Percentiles rank a stretch among this genome's conserved stretches.
phyloP scores from a whole-genome alignment of 2,113 vertebrate genomes.

The Brachyhypopomus occidentalis region DNA sequence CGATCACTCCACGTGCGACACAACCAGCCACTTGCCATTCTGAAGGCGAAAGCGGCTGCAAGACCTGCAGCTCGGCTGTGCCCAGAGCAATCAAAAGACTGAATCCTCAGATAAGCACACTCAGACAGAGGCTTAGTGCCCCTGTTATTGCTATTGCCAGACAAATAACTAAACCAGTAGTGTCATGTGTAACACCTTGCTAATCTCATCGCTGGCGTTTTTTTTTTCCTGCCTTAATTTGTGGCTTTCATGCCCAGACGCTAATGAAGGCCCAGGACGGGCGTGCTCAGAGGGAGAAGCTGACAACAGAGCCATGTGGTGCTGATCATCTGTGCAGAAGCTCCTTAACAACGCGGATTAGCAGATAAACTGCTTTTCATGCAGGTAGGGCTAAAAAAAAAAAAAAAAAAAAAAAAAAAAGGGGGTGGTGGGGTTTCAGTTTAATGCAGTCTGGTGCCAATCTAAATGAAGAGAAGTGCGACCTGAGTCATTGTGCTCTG shows the following conservation, averaged over 20 bases:
- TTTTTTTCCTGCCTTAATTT: not conserved
- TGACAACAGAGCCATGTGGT: not conserved
- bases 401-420: too few relatives aligned
- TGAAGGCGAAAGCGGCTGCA: not conserved
- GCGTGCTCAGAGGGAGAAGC: not conserved
- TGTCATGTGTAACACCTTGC: not conserved
- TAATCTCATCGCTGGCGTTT: constrained; percentile 1
- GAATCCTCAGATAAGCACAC: not conserved
- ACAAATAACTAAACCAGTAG: not conserved
- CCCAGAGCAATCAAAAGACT: not conserved
- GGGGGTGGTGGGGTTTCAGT: not conserved
- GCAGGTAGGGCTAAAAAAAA: not conserved
- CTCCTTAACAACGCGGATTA: not conserved
- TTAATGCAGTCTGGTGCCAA: not conserved
- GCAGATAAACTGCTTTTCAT: constrained; percentile 17
- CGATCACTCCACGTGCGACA: not conserved
- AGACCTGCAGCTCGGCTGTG: not conserved
- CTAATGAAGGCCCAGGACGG: not conserved
- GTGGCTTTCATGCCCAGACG: not conserved
- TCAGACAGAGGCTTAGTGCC: not conserved
- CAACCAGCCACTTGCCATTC: not conserved
- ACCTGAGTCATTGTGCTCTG: not conserved
- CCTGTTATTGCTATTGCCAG: not conserved
- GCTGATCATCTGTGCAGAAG: not conserved
- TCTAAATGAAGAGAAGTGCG: not conserved